A percentile compares a stretch with the other conserved stretches of the same genome.
Evolutionary conservation across 2,113 vertebrate species (phyloP).

Genomic region (Dipodomys merriami): DNA sequence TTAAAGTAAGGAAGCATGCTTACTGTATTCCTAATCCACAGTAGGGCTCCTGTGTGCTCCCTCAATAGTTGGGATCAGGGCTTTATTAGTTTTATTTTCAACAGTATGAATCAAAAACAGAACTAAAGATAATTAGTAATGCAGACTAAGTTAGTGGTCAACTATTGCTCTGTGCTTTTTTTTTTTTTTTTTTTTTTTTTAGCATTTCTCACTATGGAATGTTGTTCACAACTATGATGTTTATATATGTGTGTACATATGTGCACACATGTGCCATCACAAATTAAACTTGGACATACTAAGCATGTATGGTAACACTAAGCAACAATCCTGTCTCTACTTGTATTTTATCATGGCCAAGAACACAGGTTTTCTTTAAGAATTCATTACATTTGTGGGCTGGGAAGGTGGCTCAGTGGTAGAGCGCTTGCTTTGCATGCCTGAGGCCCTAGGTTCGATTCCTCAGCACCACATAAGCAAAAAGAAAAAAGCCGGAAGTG

Average conservation of each 20-base stretch:
- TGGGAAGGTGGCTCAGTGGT: no score
- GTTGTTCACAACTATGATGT: background rate
- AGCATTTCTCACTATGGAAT: background rate
- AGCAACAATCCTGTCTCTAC: background rate
- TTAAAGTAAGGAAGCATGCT: background rate
- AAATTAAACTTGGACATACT: background rate
- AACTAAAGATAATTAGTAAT: background rate
- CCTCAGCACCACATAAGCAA: no score
- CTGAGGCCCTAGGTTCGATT: no score
- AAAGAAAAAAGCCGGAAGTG: no score
- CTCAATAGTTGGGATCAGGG: background rate
- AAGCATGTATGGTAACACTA: background rate
- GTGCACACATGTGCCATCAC: no score
- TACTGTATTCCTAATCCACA: background rate
- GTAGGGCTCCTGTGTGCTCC: background rate
- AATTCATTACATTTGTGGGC: constrained; percentile 5
- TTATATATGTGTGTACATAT: background rate
- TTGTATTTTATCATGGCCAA: background rate
- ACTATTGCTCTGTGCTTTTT: background rate
- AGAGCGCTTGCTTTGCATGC: no score
- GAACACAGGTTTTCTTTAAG: background rate
- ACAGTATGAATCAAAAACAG: background rate
- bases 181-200: background rate
- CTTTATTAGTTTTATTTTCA: background rate
- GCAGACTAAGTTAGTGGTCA: background rate